Conservation (phyloP, 2,888 invertebrate species). For the Drosophila formosana region DNA sequence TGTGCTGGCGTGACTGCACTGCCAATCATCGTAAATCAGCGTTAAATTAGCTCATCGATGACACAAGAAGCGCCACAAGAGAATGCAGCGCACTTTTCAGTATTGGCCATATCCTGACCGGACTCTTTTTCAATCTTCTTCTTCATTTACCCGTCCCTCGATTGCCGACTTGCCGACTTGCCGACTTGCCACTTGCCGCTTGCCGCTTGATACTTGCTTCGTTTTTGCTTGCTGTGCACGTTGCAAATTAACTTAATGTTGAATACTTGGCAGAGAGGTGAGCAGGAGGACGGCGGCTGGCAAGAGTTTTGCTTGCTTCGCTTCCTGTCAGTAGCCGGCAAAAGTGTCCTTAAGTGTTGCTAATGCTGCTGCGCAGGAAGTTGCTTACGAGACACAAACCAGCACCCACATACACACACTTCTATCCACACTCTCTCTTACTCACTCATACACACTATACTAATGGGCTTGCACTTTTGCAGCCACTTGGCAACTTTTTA, state of each 20-base stretch:
- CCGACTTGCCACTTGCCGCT: not conserved
- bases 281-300: constrained; percentile 31
- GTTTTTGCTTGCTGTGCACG: constrained; percentile 68
- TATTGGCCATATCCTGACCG: constrained; percentile 1
- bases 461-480: constrained; percentile 72
- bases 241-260: constrained; percentile 78
- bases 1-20: constrained; percentile 66
- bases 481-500: constrained; percentile 75
- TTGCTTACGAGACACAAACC: constrained; percentile 73
- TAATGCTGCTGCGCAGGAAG: constrained; percentile 75
- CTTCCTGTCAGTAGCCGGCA: constrained; percentile 66
- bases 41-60: constrained; percentile 72
- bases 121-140: not conserved
- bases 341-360: constrained; percentile 79
- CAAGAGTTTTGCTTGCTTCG: constrained; percentile 70
- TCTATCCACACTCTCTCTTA: not conserved
- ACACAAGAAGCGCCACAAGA: constrained; percentile 17
- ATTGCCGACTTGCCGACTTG: too few relatives aligned
- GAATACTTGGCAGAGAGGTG: constrained; percentile 45
- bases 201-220: constrained; percentile 20
- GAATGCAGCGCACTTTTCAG: constrained; percentile 37
- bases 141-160: not conserved
- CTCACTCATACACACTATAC: constrained; percentile 26
- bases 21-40: constrained; percentile 71
- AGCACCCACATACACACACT: constrained; percentile 23